phyloP scores from a whole-genome alignment of 2,888 invertebrate species.

The Stomorhina lunata region DNA sequence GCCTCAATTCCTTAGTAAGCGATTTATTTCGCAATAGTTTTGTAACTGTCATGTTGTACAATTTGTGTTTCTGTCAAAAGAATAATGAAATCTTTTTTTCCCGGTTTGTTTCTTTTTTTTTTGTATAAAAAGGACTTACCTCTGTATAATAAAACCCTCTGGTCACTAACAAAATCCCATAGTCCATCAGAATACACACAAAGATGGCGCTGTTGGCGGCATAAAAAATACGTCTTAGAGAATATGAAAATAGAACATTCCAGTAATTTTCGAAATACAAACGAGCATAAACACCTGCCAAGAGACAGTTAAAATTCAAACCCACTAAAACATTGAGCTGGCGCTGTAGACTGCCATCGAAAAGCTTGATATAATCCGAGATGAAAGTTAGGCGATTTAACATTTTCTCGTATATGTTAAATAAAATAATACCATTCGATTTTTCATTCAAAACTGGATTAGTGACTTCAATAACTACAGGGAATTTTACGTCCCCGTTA shows the following conservation, averaged over 20 bases:
- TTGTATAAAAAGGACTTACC: too few species aligned
- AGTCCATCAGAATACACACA: slow-evolving; percentile 74
- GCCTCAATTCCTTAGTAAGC: not conserved
- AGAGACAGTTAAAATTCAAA: slow-evolving; percentile 73
- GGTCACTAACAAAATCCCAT: slow-evolving; percentile 69
- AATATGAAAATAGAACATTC: slow-evolving; percentile 71
- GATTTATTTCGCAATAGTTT: not conserved
- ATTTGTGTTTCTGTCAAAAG: slow-evolving; percentile 31
- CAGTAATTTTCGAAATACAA: slow-evolving; percentile 72
- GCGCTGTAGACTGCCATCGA: slow-evolving; percentile 67
- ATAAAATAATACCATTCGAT: not conserved
- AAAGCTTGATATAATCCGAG: slow-evolving; percentile 11
- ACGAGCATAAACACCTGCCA: slow-evolving; percentile 71
- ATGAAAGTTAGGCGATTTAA: not conserved
- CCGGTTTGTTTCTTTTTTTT: not conserved
- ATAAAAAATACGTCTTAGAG: slow-evolving; percentile 71
- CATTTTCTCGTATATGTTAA: not conserved
- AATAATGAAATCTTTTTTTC: not conserved
- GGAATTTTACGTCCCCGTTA: not conserved
- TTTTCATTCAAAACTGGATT: slow-evolving; percentile 22
- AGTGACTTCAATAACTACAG: slow-evolving; percentile 26
- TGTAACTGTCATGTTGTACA: not conserved
- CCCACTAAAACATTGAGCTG: slow-evolving; percentile 69
- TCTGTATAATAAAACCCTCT: slow-evolving; percentile 67
- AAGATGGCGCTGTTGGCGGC: slow-evolving; percentile 72